Percentiles rank a stretch among this genome's conserved stretches.
Conservation (phyloP, 2,797 vertebrate genomes). For the Amazona ochrocephala region DNA sequence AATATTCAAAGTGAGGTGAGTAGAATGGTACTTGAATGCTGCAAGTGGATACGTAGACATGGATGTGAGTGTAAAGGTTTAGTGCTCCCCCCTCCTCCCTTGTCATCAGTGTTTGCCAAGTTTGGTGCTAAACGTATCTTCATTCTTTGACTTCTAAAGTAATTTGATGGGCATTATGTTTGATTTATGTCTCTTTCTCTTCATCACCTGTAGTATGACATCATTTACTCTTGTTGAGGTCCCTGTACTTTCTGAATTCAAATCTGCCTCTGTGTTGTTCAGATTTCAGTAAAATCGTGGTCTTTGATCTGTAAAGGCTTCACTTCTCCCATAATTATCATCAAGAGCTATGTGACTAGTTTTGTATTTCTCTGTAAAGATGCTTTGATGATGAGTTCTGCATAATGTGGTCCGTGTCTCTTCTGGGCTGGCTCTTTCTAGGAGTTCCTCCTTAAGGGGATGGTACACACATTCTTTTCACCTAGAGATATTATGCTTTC, state of each 20-base stretch:
- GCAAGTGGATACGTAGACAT: fast-evolving
- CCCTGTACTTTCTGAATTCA: not conserved
- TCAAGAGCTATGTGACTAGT: not conserved
- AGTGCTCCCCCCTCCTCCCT: not conserved
- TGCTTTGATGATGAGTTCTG: not conserved
- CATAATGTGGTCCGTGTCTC: not conserved
- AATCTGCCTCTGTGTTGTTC: not conserved
- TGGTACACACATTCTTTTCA: not conserved
- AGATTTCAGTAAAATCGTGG: not conserved
- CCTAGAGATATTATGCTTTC: not conserved
- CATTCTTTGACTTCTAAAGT: not conserved
- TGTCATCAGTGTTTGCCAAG: not conserved
- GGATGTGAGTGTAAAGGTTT: not conserved
- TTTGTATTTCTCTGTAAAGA: not conserved
- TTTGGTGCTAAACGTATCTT: not conserved
- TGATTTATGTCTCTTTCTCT: not conserved
- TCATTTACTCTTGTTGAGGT: not conserved
- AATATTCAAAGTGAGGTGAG: not conserved
- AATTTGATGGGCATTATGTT: not conserved
- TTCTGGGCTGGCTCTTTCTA: not conserved
- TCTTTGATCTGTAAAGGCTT: not conserved
- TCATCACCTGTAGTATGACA: not conserved
- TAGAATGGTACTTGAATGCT: not conserved
- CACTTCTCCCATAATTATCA: not conserved
- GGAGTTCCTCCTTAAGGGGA: not conserved